Conservation (phyloP, 2,113 vertebrate genomes). For the Ceratotherium simum region DNA sequence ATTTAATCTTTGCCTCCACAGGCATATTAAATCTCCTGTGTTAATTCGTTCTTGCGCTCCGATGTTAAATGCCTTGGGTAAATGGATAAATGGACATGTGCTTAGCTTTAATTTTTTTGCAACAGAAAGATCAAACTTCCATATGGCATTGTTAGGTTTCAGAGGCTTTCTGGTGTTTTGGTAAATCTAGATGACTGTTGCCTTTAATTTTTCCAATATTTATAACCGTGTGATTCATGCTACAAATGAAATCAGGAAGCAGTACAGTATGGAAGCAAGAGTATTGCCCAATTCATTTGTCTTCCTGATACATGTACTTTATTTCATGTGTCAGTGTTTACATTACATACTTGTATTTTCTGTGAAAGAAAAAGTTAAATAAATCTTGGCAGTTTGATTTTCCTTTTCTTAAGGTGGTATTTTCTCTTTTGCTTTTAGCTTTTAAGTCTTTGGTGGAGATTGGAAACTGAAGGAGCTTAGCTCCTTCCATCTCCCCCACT, state of each 20-base stretch:
- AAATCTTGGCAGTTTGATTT: slow-evolving; percentile 72
- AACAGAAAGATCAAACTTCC: slow-evolving; percentile 35
- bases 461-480: not conserved
- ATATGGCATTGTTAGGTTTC: slow-evolving; percentile 33
- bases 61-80: slow-evolving; percentile 38
- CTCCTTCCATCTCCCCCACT: not conserved
- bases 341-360: slow-evolving; percentile 23
- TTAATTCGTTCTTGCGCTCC: not conserved
- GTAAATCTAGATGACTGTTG: slow-evolving; percentile 13
- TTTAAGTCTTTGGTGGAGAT: slow-evolving; percentile 24
- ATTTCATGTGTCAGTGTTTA: slow-evolving; percentile 20
- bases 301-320: slow-evolving; percentile 44
- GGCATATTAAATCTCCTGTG: slow-evolving; percentile 7
- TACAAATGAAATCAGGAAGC: slow-evolving; percentile 7
- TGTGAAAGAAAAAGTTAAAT: slow-evolving; percentile 62
- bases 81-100: slow-evolving; percentile 13
- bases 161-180: slow-evolving; percentile 20
- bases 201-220: slow-evolving; percentile 1
- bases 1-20: slow-evolving; percentile 50
- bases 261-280: not conserved
- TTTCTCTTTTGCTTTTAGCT: slow-evolving; percentile 46
- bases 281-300: not conserved
- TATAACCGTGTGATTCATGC: slow-evolving; percentile 16
- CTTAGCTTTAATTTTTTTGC: slow-evolving; percentile 48
- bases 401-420: slow-evolving; percentile 28